A percentile compares a stretch with the other conserved stretches of the same genome.
phyloP scores from a whole-genome alignment of 2,113 vertebrate species.

The Heteronetta atricapilla region DNA sequence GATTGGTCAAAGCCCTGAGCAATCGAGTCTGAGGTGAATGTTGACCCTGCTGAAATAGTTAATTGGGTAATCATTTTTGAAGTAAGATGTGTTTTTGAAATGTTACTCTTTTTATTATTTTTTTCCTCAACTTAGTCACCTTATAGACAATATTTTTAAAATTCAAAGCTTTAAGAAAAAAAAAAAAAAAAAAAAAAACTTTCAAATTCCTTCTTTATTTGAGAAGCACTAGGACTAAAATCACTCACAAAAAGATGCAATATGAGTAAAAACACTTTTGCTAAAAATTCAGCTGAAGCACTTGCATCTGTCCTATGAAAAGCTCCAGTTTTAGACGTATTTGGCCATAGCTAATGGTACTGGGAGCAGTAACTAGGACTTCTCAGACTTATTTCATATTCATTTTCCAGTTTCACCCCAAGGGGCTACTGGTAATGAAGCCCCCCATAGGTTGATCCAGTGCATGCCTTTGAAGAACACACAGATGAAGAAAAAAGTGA shows the following conservation, averaged over 20 bases:
- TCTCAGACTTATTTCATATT: conserved; percentile 9
- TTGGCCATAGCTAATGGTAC: neutral
- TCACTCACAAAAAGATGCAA: neutral
- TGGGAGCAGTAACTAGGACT: neutral
- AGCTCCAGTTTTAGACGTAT: neutral
- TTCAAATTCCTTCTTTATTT: neutral
- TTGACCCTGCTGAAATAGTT: neutral
- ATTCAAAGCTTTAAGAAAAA: neutral
- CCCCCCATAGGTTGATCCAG: neutral
- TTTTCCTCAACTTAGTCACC: neutral
- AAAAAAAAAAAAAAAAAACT: neutral
- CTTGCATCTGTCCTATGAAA: neutral
- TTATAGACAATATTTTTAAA: neutral
- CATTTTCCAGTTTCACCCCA: neutral
- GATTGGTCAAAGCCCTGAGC: neutral
- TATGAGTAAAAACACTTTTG: neutral
- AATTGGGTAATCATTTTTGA: neutral
- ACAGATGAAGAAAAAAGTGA: conserved; percentile 37
- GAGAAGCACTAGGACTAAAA: neutral
- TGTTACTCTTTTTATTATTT: neutral
- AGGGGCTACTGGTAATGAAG: neutral
- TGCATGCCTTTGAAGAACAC: conserved; percentile 16
- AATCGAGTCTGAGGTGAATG: neutral
- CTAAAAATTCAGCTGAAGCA: neutral
- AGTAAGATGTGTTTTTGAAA: neutral